Base-by-base conservation (phyloP, 2,888 invertebrate genomes). In the Protodeltote pygarga region DNA sequence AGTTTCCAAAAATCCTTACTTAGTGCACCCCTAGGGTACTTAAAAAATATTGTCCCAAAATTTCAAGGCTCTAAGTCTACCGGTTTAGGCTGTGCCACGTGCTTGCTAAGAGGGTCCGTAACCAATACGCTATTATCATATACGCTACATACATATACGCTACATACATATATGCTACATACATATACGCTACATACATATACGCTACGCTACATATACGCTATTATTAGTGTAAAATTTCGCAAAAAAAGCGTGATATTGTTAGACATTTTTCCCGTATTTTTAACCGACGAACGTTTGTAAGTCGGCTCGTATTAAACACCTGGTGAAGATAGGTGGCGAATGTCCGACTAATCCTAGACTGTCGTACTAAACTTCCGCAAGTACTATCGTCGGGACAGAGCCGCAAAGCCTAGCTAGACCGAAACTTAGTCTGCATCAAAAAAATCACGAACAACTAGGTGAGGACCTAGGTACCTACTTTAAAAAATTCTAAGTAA, bases 341-440 rank as follows among this genome's bases (percentile, higher is more conserved):
- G 42, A 34, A 20, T 23, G 33, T 28, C 25, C 25, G 28, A 32
- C 45, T 61, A 62, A 57, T 55, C 51, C 52, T 21, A 23, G 16
- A 53, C 41, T 44, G 33, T 40, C 41, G 49, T 54, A 50, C 33
- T 28, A 33, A 65, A 63, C 34, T 65, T 66, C 8, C 13, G 9
- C 46, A 44, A 51, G 40, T 29, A 13, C 23, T 4, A 2, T 23
- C 13, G 15, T 29, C 21, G 19, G 6, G 9, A 5, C 11, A 34
- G 19, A 40, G 29, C 24, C 42, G 19, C 40, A 29, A 47, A 42
- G 40, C 24, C 45, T 23, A 41, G 31, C 9, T 14, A 21, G 25
- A 32, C 37, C 16, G 11, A 48, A 58, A 63, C 47, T 65, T 50
- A n/a, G 9, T 6, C 14, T 2, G 11, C 34, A 19, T 33, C 16